A percentile compares a stretch with the other conserved stretches of the same genome.
Conservation (phyloP, 1,140 invertebrate genomes). For the Bombus difficillimus region DNA sequence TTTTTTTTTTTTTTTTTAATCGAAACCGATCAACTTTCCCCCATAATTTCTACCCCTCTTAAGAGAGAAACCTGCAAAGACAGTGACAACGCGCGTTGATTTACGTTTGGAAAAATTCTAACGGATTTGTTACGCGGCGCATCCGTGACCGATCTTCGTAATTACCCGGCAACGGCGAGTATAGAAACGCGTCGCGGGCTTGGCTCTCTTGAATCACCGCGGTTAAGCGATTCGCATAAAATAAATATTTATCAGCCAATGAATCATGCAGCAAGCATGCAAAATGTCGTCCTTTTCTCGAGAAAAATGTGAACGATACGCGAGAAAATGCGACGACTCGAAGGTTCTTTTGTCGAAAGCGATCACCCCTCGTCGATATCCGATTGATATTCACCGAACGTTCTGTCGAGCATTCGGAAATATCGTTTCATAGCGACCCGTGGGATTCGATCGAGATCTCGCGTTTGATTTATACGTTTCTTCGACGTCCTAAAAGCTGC, state of each 20-base stretch:
- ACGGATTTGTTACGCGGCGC: conserved; percentile 13
- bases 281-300: conserved; percentile 57
- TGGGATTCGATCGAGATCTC: conserved; percentile 49
- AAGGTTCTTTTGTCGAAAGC: neutral
- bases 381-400: neutral
- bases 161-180: neutral
- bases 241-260: conserved; percentile 68
- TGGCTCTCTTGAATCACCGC: conserved; percentile 55
- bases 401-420: conserved; percentile 1
- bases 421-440: conserved; percentile 12
- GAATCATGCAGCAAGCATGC: conserved; percentile 63
- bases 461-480: conserved; percentile 18
- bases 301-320: conserved; percentile 19
- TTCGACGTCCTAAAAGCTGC: conserved; percentile 32
- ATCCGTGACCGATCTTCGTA: conserved; percentile 17
- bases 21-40: conserved; percentile 9
- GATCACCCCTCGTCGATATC: neutral
- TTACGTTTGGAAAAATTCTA: conserved; percentile 10
- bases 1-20: no score
- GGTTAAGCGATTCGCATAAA: conserved; percentile 68
- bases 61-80: neutral
- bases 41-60: neutral
- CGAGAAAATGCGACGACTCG: neutral
- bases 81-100: neutral
- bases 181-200: conserved; percentile 10